These are phyloP conservation scores for Cyprinodon variegatus DNA, from an alignment of 2,113 vertebrate species.

Conservation along the genomic window DNA sequence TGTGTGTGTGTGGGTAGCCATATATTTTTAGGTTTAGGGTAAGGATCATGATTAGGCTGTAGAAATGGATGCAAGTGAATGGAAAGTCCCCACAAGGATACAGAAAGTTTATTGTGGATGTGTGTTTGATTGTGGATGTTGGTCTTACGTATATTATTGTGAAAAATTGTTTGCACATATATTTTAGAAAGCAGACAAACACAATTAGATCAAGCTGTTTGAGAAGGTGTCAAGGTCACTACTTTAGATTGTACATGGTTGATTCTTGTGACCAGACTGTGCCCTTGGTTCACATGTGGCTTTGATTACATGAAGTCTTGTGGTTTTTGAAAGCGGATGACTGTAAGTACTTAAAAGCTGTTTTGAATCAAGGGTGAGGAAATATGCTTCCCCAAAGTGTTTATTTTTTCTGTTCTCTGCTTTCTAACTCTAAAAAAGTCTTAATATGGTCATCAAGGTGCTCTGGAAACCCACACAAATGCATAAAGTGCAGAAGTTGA, in stretches of 20 bases:
- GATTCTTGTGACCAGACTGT: constrained; percentile 59
- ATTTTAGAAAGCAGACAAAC: constrained; percentile 60
- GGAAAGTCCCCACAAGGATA: too few species aligned
- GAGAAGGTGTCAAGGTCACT: constrained; percentile 57
- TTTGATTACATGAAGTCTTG: constrained; percentile 53
- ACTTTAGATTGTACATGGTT: constrained; percentile 47
- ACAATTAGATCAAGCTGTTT: constrained; percentile 57
- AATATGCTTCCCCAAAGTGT: constrained; percentile 46
- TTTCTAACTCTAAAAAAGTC: constrained; percentile 26
- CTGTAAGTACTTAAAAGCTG: constrained; percentile 56
- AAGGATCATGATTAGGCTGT: too few species aligned
- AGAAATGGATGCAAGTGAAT: too few species aligned
- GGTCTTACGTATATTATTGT: constrained; percentile 1
- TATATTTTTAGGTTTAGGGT: too few species aligned
- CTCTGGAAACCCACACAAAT: constrained; percentile 30
- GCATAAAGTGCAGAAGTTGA: constrained; percentile 52
- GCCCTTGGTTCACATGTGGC: constrained; percentile 57
- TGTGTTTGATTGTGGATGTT: not conserved
- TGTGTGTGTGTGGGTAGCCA: too few species aligned
- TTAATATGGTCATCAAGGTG: constrained; percentile 39
- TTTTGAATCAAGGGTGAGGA: constrained; percentile 57
- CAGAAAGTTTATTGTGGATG: too few species aligned
- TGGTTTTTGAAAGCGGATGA: constrained; percentile 49
- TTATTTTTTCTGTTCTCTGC: constrained; percentile 43
- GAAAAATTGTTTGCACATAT: constrained; percentile 56